Conservation (phyloP, 2,888 invertebrate species). For the Rhamnusium bicolor region DNA sequence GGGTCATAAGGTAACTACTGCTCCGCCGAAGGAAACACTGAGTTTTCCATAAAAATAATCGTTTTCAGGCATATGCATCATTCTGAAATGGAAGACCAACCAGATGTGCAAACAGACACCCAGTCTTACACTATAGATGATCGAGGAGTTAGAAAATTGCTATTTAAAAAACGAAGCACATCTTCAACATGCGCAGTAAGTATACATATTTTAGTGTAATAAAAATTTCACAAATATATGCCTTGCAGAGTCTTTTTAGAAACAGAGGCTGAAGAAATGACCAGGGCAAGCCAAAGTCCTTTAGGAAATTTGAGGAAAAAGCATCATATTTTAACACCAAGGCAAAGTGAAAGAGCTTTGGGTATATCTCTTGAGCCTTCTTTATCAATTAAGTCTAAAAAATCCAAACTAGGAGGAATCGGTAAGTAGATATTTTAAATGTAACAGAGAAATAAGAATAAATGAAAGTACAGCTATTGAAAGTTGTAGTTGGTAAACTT, state of each 20-base stretch:
- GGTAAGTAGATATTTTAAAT: conserved; percentile 70
- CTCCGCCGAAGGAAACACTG: not conserved
- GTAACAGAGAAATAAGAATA: too few relatives aligned
- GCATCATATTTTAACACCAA: conserved; percentile 83
- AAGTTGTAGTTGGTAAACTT: too few relatives aligned
- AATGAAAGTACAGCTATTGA: not conserved
- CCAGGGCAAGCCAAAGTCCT: conserved; percentile 84
- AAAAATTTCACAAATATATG: conserved; percentile 9
- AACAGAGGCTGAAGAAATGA: conserved; percentile 84
- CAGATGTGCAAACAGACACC: conserved; percentile 76
- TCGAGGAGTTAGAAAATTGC: conserved; percentile 83
- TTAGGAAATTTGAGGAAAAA: conserved; percentile 83
- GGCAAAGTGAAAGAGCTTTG: conserved; percentile 88
- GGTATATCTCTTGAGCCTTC: conserved; percentile 74
- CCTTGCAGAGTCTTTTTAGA: conserved; percentile 83
- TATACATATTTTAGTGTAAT: conserved; percentile 24
- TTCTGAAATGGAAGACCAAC: conserved; percentile 78
- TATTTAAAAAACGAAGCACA: conserved; percentile 91
- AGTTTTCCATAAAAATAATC: not conserved
- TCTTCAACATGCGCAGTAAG: conserved; percentile 89
- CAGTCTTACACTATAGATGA: conserved; percentile 82
- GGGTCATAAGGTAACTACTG: conserved; percentile 83
- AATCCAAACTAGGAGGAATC: conserved; percentile 80
- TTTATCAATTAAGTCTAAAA: conserved; percentile 71
- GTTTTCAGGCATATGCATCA: conserved; percentile 83